These are phyloP conservation scores for Pentamera pediparva DNA, from an alignment of 53 echinoderm and acorn worm species.

Conservation along the genomic window DNA sequence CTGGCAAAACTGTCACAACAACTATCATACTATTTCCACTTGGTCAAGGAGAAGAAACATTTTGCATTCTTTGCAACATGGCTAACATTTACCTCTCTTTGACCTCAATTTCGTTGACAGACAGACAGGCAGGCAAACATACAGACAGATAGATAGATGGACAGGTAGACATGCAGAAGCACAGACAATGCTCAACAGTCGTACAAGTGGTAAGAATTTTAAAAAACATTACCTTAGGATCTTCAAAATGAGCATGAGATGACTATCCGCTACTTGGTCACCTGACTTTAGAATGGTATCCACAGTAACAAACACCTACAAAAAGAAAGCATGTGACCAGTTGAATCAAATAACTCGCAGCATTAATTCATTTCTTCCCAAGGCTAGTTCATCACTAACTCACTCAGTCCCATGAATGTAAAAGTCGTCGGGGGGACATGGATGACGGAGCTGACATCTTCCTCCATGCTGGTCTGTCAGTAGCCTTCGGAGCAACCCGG, in stretches of 20 bases:
- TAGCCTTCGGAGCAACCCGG: too few species aligned
- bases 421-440: too few species aligned
- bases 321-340: not conserved
- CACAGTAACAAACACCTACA: not conserved
- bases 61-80: not conserved
- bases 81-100: too few species aligned
- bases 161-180: not conserved
- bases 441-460: too few species aligned
- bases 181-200: not conserved
- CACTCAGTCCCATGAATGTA: too few species aligned
- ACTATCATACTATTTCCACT: too few species aligned
- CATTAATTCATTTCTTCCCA: too few species aligned
- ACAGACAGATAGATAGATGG: too few species aligned
- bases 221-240: slow-evolving; percentile 5
- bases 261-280: not conserved
- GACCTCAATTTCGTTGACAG: too few species aligned
- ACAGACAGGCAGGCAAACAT: too few species aligned
- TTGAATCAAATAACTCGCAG: not conserved
- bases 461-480: too few species aligned
- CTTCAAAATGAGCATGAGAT: not conserved
- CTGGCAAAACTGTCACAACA: not conserved
- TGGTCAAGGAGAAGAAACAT: not conserved
- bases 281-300: not conserved
- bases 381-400: too few species aligned
- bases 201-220: not conserved